Evolutionary conservation across 2,797 vertebrate genomes (phyloP).

Genomic region (Tauraco hartlaubi): DNA sequence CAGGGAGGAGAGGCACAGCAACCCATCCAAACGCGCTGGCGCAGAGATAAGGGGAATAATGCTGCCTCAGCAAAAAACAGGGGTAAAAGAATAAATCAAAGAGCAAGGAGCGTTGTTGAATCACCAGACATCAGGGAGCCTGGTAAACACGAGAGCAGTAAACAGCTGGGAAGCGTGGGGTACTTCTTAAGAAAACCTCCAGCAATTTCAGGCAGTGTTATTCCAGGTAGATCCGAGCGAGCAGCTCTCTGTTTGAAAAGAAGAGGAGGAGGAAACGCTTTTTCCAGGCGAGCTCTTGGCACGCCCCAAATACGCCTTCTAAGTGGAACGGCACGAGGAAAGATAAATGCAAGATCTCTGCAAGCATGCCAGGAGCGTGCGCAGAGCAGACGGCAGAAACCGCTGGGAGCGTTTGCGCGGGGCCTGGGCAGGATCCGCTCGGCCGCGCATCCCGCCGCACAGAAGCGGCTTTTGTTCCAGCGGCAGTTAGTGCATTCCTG

Average conservation of each 20-base stretch:
- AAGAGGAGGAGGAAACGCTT: neutral
- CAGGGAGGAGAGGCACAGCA: neutral
- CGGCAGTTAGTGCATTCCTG: slow-evolving; percentile 74
- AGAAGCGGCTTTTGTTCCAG: slow-evolving; percentile 74
- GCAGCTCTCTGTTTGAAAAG: neutral
- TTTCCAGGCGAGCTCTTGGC: neutral
- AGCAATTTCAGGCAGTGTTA: neutral
- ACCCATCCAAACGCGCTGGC: rapidly evolving
- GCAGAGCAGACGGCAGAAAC: neutral
- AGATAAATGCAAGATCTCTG: neutral
- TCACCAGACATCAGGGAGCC: neutral
- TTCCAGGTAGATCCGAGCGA: neutral
- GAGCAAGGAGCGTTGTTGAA: neutral
- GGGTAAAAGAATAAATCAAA: neutral
- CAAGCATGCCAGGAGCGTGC: neutral
- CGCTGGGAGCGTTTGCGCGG: neutral
- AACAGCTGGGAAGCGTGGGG: rapidly evolving
- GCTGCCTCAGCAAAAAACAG: neutral
- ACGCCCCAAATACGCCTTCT: neutral
- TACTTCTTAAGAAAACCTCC: neutral
- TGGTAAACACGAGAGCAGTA: neutral
- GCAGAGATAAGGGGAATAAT: neutral
- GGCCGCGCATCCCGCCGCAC: neutral
- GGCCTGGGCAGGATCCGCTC: slow-evolving; percentile 17
- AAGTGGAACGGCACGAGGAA: neutral